These are phyloP conservation scores for Helobdella robusta DNA, from an alignment of 2,888 invertebrate genomes.

Conservation along the genomic window DNA sequence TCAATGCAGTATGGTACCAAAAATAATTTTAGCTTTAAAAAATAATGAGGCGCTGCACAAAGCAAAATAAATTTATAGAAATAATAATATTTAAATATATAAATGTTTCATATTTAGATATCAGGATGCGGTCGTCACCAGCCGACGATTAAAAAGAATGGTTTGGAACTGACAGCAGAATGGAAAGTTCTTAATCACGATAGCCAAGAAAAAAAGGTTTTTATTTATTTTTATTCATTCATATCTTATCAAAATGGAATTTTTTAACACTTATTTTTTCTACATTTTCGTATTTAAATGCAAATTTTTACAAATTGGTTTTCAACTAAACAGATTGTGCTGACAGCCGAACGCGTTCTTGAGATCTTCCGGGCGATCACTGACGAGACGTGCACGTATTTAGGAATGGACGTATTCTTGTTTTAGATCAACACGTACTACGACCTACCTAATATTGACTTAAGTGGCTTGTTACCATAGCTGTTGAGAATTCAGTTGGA, in stretches of 20 bases:
- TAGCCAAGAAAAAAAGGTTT: conserved; percentile 45
- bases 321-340: conserved; percentile 67
- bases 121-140: conserved; percentile 92
- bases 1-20: too few relatives aligned
- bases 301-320: too few relatives aligned
- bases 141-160: conserved; percentile 77
- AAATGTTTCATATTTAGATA: too few relatives aligned
- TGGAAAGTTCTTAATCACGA: conserved; percentile 56
- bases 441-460: conserved; percentile 98
- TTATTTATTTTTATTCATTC: too few relatives aligned
- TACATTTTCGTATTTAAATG: too few relatives aligned
- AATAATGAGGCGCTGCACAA: too few relatives aligned
- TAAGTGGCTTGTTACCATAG: conserved; percentile 92
- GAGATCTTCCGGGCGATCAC: conserved; percentile 75
- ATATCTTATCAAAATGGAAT: too few relatives aligned
- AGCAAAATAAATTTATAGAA: too few relatives aligned
- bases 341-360: conserved; percentile 90
- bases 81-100: too few relatives aligned
- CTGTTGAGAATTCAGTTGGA: conserved; percentile 92
- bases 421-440: conserved; percentile 90
- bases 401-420: conserved; percentile 74
- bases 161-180: conserved; percentile 87
- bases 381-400: conserved; percentile 68
- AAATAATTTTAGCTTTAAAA: too few relatives aligned
- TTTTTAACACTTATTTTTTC: too few relatives aligned